Evolutionary conservation across 2,113 vertebrate species (phyloP).

Genomic region (Oreochromis aureus): DNA sequence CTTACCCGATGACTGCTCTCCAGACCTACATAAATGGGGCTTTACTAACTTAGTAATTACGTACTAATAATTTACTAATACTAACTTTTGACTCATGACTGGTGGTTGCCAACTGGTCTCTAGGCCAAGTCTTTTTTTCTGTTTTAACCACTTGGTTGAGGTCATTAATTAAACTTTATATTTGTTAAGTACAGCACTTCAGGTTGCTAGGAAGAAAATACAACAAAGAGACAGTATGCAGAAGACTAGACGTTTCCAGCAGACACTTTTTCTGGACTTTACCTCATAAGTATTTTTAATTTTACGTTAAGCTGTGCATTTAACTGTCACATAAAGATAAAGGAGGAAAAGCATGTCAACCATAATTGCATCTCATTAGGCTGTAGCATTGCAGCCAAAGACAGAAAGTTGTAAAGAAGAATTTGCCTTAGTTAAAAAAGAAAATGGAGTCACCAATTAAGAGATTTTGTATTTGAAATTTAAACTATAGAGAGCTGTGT

Average conservation of each 20-base stretch:
- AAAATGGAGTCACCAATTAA: no score
- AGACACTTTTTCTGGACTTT: background rate
- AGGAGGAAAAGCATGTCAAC: background rate
- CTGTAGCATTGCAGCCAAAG: background rate
- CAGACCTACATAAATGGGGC: background rate
- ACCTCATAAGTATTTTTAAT: background rate
- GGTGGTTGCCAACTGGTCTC: background rate
- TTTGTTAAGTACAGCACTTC: background rate
- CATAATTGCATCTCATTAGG: background rate
- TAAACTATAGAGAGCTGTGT: background rate
- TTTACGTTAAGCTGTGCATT: background rate
- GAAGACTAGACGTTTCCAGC: background rate
- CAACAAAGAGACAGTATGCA: background rate
- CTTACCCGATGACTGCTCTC: background rate
- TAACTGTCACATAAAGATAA: background rate
- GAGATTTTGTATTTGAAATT: background rate
- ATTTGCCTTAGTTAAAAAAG: background rate
- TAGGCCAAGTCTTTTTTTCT: background rate
- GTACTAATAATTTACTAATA: background rate
- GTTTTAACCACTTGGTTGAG: background rate
- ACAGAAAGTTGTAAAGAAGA: background rate
- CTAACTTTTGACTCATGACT: background rate
- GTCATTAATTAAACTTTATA: background rate
- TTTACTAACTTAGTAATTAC: background rate
- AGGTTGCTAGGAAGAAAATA: background rate